phyloP scores from a whole-genome alignment of 2,113 vertebrate species.

The Oncorhynchus kisutch region DNA sequence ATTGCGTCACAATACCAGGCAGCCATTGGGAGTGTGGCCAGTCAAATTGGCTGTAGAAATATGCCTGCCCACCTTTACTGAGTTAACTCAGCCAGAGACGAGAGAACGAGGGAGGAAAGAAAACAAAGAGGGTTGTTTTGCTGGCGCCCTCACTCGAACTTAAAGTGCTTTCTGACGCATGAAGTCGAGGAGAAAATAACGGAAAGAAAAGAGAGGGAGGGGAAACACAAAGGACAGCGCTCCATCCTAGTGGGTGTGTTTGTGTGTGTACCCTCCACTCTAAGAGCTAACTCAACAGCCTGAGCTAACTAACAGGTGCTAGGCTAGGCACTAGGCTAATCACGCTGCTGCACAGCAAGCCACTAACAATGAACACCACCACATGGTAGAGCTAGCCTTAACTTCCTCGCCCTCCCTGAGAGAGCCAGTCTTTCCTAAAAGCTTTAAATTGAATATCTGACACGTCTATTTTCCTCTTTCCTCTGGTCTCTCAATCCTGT shows the following conservation, averaged over 20 bases:
- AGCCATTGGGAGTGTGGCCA: too few relatives aligned
- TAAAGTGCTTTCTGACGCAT: not conserved
- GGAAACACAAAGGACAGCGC: not conserved
- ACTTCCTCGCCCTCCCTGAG: not conserved
- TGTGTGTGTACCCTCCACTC: not conserved
- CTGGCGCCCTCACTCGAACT: not conserved
- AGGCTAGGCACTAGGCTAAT: constrained; percentile 1
- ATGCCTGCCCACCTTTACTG: not conserved
- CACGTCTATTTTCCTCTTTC: not conserved
- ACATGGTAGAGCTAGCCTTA: not conserved
- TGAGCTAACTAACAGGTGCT: not conserved
- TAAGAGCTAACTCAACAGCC: not conserved
- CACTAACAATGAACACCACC: not conserved
- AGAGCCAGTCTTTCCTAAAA: not conserved
- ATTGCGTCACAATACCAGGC: too few relatives aligned
- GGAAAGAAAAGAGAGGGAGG: not conserved
- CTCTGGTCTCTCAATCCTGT: not conserved
- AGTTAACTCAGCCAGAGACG: not conserved
- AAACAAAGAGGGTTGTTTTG: not conserved
- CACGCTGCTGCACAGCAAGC: not conserved
- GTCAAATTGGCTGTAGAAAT: too few relatives aligned
- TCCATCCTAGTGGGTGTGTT: not conserved
- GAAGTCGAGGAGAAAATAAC: not conserved
- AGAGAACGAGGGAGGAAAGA: not conserved
- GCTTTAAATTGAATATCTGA: constrained; percentile 3